Base-by-base conservation (phyloP, 2,797 vertebrate species). In the Leptatherina wallacei region DNA sequence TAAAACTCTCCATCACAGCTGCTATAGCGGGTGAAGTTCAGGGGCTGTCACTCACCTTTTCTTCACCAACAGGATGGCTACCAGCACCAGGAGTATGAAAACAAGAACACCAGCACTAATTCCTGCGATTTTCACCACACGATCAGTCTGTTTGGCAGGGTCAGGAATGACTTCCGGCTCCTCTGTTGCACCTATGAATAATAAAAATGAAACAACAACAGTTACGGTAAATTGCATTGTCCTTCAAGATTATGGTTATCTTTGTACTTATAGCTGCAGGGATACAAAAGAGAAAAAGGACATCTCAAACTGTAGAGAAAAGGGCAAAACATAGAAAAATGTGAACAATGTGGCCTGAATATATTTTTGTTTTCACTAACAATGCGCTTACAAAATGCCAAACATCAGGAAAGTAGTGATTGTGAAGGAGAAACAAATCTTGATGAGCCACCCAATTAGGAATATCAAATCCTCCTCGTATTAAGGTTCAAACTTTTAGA, bases 111-210 rank as follows among this genome's bases (percentile, higher is more conserved):
- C 97, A 1, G 98, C 96, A 77, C 97, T 98, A 83, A 99, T 99
- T 74, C 98, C 98, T 0, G 98, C 98, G 24, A 99, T 99, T 91
- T 99, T 99, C 90, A 99, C 97, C 82, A 99, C 98, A 27, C 96
- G 93, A 78, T 99, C 98, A 0, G 98, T 98, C 92, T 98, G 97
- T 79, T 98, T 98, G n/a, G 96, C 97, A 0, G 98, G 98, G 80
- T 99, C 98, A 0, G 98, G 98, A 82, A 99, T 96, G 83, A 99
- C 97, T 80, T 99, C 97, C 33, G 97, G 97, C 89, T 98, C 98
- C 90, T 99, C 98, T 56, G 97, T 97, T 77, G 97, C 97, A 88
- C 96, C 98, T 96, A 77, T 33, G 33, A 27, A 69, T 3, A 54
- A 65, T 2, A 3, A 52, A 67, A 29, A 27, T 22, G 2, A 47